Evolutionary conservation across 2,113 vertebrate species (phyloP).

Genomic region (Mohoua ochrocephala): DNA sequence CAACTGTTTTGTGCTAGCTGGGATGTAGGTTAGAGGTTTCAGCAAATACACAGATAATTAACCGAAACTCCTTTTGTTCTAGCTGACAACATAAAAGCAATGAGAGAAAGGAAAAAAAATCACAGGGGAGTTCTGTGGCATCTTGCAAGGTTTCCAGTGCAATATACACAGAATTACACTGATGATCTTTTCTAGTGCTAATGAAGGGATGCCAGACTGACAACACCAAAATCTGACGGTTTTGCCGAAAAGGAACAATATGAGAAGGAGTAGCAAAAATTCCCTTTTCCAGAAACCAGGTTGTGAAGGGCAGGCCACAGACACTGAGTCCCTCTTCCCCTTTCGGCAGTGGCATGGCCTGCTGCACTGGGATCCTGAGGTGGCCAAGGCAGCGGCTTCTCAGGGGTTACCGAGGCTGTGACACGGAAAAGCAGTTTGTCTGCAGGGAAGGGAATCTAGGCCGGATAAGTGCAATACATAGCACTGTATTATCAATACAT

Average conservation of each 20-base stretch:
- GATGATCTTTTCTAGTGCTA: background rate
- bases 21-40: conserved; percentile 41
- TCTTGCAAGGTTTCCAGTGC: background rate
- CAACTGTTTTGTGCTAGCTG: background rate
- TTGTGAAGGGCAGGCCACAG: background rate
- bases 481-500: too few relatives aligned
- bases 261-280: background rate
- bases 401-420: background rate
- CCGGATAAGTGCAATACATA: background rate
- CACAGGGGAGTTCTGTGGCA: background rate
- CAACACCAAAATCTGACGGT: background rate
- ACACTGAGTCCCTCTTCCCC: background rate
- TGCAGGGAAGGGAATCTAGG: background rate
- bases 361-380: background rate
- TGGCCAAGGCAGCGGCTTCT: background rate
- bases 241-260: background rate
- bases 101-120: background rate
- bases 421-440: background rate
- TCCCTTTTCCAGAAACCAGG: background rate
- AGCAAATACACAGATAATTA: conserved; percentile 44
- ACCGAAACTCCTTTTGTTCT: conserved; percentile 42
- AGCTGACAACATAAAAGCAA: background rate
- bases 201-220: background rate
- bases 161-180: background rate
- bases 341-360: background rate